phyloP scores from a whole-genome alignment of 2,888 invertebrate species.

The Argyra leucocephala region DNA sequence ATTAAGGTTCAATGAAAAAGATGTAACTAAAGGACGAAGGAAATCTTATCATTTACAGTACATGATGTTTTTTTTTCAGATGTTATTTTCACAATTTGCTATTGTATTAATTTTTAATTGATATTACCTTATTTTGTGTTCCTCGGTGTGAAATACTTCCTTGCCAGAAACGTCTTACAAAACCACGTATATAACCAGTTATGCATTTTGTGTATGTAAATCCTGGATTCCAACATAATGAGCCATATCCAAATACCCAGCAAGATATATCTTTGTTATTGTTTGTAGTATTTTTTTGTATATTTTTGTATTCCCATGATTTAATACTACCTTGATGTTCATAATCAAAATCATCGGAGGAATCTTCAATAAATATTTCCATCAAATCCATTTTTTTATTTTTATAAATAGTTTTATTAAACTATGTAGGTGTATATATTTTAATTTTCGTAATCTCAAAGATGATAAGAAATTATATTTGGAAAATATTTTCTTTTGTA shows the following conservation, averaged over 20 bases:
- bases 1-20: too few species aligned
- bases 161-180: slow-evolving; percentile 84
- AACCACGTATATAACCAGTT: slow-evolving; percentile 68
- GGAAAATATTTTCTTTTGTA: too few species aligned
- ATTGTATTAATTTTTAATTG: too few species aligned
- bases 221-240: slow-evolving; percentile 89
- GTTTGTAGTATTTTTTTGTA: neutral
- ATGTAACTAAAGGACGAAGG: too few species aligned
- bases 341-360: neutral
- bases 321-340: neutral
- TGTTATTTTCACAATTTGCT: too few species aligned
- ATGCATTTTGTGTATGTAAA: slow-evolving; percentile 72
- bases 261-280: slow-evolving; percentile 26
- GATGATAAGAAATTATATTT: too few species aligned
- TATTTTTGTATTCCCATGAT: neutral
- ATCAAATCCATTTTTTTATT: neutral
- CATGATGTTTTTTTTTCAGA: too few species aligned
- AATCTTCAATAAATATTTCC: neutral
- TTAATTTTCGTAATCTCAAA: too few species aligned
- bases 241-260: slow-evolving; percentile 95
- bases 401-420: too few species aligned
- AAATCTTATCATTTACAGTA: too few species aligned
- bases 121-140: slow-evolving; percentile 58
- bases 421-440: too few species aligned
- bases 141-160: slow-evolving; percentile 75